Evolutionary conservation across 2,113 vertebrate species (phyloP).

Genomic region (Ctenomys sociabilis): DNA sequence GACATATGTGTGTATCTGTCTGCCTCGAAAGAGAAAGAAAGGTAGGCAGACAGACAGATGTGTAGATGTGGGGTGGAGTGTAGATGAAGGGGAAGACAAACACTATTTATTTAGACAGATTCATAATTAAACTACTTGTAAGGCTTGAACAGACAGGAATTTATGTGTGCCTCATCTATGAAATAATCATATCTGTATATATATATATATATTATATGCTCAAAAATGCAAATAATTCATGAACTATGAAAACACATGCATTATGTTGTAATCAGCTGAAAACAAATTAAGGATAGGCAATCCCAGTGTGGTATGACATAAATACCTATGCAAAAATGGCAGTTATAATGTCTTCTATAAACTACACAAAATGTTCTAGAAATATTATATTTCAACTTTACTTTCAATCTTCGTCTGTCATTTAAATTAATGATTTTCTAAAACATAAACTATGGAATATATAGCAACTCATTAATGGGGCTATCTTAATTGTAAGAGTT

Average conservation of each 20-base stretch:
- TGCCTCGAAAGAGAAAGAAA: background rate
- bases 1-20: background rate
- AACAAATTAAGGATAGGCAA: background rate
- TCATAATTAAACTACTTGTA: background rate
- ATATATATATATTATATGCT: background rate
- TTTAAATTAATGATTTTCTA: slow-evolving; percentile 17
- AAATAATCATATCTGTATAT: background rate
- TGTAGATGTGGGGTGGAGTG: background rate
- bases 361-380: background rate
- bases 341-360: background rate
- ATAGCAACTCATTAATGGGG: background rate
- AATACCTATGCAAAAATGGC: background rate
- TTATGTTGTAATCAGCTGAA: background rate
- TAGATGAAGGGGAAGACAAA: background rate
- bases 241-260: background rate
- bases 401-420: background rate
- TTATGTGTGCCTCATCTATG: background rate
- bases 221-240: background rate
- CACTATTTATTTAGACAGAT: background rate
- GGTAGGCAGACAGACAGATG: background rate
- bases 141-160: background rate
- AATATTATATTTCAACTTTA: background rate
- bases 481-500: background rate
- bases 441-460: background rate
- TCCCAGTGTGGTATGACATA: background rate